These are phyloP conservation scores for Latrodectus elegans DNA, from an alignment of 2,888 invertebrate genomes.

Conservation along the genomic window DNA sequence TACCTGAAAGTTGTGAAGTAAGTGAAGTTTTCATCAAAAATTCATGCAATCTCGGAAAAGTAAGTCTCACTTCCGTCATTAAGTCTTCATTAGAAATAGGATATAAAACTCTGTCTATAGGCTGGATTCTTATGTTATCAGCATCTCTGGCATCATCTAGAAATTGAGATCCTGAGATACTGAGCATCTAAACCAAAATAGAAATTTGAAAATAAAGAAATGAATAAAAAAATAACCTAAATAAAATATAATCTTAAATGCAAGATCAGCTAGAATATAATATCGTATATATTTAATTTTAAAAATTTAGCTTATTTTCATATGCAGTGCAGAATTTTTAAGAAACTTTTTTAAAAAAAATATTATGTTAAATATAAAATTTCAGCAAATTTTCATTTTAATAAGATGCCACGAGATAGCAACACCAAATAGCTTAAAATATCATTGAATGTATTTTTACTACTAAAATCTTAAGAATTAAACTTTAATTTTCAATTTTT, in stretches of 20 bases:
- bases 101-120: conserved; percentile 59
- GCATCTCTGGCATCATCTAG: conserved; percentile 36
- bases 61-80: conserved; percentile 33
- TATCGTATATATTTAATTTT: too few relatives aligned
- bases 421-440: too few relatives aligned
- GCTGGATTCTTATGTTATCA: conserved; percentile 43
- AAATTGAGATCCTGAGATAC: conserved; percentile 64
- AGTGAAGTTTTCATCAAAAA: conserved; percentile 40
- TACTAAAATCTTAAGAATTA: too few relatives aligned
- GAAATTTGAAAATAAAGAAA: background rate
- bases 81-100: conserved; percentile 53
- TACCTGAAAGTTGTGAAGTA: conserved; percentile 41
- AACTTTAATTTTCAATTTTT: too few relatives aligned
- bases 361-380: too few relatives aligned
- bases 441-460: too few relatives aligned
- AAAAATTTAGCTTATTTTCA: too few relatives aligned
- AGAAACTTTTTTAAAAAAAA: too few relatives aligned
- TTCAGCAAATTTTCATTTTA: too few relatives aligned
- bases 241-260: background rate
- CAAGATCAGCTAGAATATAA: too few relatives aligned
- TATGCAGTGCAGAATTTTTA: too few relatives aligned
- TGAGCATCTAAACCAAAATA: conserved; percentile 43
- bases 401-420: too few relatives aligned
- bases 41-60: conserved; percentile 32
- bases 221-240: background rate